Evolutionary conservation across 2,113 vertebrate genomes (phyloP).

Genomic region (Tyrannus savana): DNA sequence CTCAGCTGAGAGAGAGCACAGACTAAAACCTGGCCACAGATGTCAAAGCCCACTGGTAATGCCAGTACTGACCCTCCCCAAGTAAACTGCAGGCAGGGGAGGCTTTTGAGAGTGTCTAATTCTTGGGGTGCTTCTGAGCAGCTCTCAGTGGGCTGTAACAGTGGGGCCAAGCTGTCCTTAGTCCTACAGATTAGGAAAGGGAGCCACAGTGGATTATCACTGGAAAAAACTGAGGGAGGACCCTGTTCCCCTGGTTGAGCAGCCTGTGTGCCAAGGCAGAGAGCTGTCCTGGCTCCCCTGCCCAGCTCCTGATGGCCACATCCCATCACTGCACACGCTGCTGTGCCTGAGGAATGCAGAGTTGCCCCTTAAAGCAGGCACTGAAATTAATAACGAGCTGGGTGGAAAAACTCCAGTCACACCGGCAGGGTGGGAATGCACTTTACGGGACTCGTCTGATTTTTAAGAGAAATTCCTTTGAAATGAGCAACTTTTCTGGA

Average conservation of each 20-base stretch:
- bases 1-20: background rate
- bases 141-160: fast-evolving
- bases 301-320: background rate
- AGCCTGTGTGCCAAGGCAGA: background rate
- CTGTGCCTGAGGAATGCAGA: background rate
- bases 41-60: background rate
- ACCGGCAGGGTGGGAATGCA: background rate
- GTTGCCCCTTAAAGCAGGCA: background rate
- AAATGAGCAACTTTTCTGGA: background rate
- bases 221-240: background rate
- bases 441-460: background rate
- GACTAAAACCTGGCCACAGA: background rate
- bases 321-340: background rate
- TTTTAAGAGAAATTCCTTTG: background rate
- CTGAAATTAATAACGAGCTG: background rate
- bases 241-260: background rate
- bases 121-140: background rate
- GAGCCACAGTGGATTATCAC: background rate
- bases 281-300: background rate
- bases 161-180: background rate
- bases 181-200: background rate
- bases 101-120: background rate
- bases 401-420: background rate
- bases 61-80: background rate
- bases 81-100: background rate